phyloP scores from a whole-genome alignment of 2,113 vertebrate genomes.

The Rhadina sibilatrix region DNA sequence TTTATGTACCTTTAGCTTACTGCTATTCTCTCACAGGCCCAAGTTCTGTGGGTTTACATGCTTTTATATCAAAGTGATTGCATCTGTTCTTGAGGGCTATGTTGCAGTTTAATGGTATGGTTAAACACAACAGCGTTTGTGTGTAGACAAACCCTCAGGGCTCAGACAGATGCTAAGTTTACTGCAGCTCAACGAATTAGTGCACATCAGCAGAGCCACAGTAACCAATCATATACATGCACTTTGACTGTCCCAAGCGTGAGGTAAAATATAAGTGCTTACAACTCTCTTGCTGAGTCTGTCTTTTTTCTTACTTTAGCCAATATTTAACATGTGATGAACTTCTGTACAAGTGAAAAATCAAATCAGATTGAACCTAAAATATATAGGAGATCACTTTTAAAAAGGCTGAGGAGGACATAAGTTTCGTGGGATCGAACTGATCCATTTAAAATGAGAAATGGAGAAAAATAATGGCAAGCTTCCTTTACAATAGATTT shows the following conservation, averaged over 20 bases:
- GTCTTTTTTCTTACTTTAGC: neutral
- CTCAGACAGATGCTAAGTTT: neutral
- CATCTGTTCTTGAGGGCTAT: neutral
- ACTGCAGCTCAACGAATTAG: constrained; percentile 4
- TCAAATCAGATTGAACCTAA: neutral
- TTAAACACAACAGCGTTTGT: neutral
- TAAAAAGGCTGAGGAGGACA: neutral
- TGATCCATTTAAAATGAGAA: neutral
- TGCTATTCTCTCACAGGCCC: neutral
- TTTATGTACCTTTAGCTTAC: neutral
- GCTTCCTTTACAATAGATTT: constrained; percentile 47
- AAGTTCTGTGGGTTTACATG: neutral
- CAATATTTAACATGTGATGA: neutral
- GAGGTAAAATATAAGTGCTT: neutral
- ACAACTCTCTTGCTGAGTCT: neutral
- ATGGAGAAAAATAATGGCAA: neutral
- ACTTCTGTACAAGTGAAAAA: neutral
- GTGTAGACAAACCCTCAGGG: constrained; percentile 4
- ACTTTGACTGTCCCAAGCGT: neutral
- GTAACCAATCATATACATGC: neutral
- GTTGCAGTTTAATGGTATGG: neutral
- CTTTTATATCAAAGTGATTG: neutral
- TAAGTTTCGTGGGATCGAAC: neutral
- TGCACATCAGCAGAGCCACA: neutral
- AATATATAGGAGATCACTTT: neutral